Conservation (phyloP, 2,797 vertebrate genomes). For the Anas georgica region DNA sequence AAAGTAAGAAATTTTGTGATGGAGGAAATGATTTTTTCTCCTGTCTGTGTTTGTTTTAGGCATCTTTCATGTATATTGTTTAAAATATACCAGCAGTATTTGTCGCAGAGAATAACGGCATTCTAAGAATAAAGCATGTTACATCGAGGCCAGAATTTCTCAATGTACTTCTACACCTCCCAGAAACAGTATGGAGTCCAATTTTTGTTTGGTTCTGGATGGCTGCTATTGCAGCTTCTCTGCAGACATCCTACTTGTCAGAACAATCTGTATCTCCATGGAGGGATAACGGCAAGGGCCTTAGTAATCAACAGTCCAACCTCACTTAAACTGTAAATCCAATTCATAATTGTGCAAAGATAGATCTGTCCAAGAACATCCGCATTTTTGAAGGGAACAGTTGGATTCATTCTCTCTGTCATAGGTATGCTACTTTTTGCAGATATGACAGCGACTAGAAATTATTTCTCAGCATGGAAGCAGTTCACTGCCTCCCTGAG, state of each 20-base stretch:
- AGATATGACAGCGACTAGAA: background rate
- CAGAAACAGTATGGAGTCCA: background rate
- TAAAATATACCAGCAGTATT: background rate
- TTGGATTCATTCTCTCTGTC: background rate
- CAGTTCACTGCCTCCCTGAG: background rate
- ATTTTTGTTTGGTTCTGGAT: fast-evolving
- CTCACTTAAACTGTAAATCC: background rate
- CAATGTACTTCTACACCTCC: background rate
- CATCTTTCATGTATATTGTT: background rate
- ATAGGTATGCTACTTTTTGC: background rate
- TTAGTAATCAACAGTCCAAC: background rate
- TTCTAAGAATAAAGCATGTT: background rate
- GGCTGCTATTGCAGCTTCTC: background rate
- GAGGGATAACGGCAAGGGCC: background rate
- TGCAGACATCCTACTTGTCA: background rate
- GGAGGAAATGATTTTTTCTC: background rate
- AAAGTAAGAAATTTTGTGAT: background rate
- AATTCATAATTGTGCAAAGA: background rate
- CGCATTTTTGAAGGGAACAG: background rate
- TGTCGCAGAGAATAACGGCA: background rate
- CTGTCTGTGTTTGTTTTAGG: background rate
- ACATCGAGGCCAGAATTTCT: background rate
- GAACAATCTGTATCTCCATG: background rate
- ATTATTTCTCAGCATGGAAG: background rate
- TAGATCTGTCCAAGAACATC: background rate